Evolutionary conservation across 2,797 vertebrate species (phyloP).

Genomic region (Cuculus canorus): DNA sequence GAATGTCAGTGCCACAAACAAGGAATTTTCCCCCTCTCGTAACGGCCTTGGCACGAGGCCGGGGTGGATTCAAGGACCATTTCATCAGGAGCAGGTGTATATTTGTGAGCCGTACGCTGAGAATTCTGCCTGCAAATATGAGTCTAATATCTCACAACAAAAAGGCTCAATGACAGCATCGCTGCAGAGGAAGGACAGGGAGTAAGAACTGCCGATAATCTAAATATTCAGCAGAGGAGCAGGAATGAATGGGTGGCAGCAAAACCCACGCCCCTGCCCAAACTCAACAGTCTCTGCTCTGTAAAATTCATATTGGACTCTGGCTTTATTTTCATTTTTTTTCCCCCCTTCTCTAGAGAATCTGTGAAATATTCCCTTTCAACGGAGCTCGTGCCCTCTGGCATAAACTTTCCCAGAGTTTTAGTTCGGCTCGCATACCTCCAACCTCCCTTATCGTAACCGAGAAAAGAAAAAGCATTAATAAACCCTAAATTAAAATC

Average conservation of each 20-base stretch:
- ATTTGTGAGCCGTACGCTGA: background rate
- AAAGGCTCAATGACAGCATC: background rate
- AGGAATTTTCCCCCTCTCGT: background rate
- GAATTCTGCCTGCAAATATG: background rate
- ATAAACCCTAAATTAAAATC: slow-evolving; percentile 80
- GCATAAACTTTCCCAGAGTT: background rate
- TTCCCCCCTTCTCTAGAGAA: background rate
- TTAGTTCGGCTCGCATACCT: background rate
- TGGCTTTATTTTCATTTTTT: background rate
- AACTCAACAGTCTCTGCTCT: background rate
- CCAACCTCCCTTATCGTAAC: background rate
- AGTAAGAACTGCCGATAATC: background rate
- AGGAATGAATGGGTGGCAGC: background rate
- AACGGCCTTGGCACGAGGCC: slow-evolving; percentile 29
- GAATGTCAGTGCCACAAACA: background rate
- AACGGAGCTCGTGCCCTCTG: background rate
- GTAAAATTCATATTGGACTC: background rate
- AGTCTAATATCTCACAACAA: background rate
- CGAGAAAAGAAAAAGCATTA: slow-evolving; percentile 35
- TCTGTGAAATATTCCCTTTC: background rate
- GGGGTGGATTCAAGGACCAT: slow-evolving; percentile 24
- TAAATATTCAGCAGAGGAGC: background rate
- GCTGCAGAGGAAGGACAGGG: background rate
- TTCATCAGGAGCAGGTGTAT: slow-evolving; percentile 34
- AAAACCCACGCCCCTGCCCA: background rate